A percentile compares a stretch with the other conserved stretches of the same genome.
These are phyloP conservation scores for Salmo trutta DNA, from an alignment of 2,797 vertebrate species.

Conservation along the genomic window DNA sequence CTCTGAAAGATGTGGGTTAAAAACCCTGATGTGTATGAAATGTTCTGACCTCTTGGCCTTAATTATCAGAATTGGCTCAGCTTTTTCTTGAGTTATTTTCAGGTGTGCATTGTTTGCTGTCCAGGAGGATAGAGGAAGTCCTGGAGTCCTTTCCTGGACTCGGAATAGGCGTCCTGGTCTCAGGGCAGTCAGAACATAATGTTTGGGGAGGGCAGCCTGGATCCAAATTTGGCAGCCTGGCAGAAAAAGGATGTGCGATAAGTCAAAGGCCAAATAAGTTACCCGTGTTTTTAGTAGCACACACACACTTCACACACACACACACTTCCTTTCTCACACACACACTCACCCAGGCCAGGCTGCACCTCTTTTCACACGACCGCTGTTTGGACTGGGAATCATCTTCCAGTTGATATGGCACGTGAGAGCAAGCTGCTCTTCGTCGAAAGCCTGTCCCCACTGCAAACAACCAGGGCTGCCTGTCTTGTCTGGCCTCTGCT, in stretches of 20 bases:
- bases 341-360: slow-evolving; percentile 8
- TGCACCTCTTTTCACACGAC: slow-evolving; percentile 54
- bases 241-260: slow-evolving; percentile 68
- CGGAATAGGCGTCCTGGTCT: background rate
- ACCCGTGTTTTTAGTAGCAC: slow-evolving; percentile 66
- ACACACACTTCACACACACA: background rate
- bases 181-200: slow-evolving; percentile 30
- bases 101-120: slow-evolving; percentile 63
- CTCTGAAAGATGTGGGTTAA: slow-evolving; percentile 52
- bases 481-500: slow-evolving; percentile 41
- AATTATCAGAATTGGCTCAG: slow-evolving; percentile 44
- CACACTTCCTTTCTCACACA: background rate
- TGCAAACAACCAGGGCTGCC: slow-evolving; percentile 57
- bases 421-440: slow-evolving; percentile 54
- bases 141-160: slow-evolving; percentile 53
- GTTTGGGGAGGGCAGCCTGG: slow-evolving; percentile 34
- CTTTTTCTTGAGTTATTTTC: slow-evolving; percentile 63
- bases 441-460: slow-evolving; percentile 38
- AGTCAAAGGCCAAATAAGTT: slow-evolving; percentile 32
- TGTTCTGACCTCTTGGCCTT: background rate
- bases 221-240: slow-evolving; percentile 68
- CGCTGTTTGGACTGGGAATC: slow-evolving; percentile 65
- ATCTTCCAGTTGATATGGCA: slow-evolving; percentile 65
- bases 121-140: slow-evolving; percentile 52
- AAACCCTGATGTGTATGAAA: slow-evolving; percentile 34